A percentile compares a stretch with the other conserved stretches of the same genome.
Evolutionary conservation across 2,797 vertebrate genomes (phyloP).

Genomic region (Hydrophis major): DNA sequence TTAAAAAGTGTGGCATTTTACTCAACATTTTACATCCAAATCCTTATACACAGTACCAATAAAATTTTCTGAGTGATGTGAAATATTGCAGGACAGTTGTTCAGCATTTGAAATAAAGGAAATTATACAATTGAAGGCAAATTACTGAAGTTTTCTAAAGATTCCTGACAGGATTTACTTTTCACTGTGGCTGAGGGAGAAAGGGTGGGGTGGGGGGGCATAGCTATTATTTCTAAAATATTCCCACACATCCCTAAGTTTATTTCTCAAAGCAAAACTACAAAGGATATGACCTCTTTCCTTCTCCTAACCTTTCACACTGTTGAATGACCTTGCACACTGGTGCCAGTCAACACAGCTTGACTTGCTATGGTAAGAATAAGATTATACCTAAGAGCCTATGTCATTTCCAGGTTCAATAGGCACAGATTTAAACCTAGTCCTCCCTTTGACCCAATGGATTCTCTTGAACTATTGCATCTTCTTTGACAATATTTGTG

Average conservation of each 20-base stretch:
- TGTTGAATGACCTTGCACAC: conserved; percentile 74
- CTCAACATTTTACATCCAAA: conserved; percentile 39
- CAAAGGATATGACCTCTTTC: conserved; percentile 78
- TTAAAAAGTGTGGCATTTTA: conserved; percentile 44
- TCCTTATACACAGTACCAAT: conserved; percentile 53
- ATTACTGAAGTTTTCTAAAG: conserved; percentile 61
- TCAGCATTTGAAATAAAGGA: conserved; percentile 57
- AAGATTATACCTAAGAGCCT: conserved; percentile 78
- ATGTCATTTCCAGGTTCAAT: conserved; percentile 82
- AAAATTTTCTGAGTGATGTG: conserved; percentile 57
- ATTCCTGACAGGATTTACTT: conserved; percentile 71
- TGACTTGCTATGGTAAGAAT: conserved; percentile 81
- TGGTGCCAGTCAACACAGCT: conserved; percentile 78
- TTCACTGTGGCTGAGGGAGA: conserved; percentile 63
- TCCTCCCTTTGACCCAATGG: conserved; percentile 78
- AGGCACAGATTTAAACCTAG: conserved; percentile 80
- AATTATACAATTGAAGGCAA: conserved; percentile 54
- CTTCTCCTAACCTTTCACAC: conserved; percentile 78
- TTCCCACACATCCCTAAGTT: conserved; percentile 80
- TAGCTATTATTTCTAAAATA: conserved; percentile 77
- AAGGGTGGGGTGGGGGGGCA: conserved; percentile 2
- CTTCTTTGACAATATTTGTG: conserved; percentile 85
- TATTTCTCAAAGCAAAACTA: conserved; percentile 75
- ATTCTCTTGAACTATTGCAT: conserved; percentile 83
- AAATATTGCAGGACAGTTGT: conserved; percentile 47